Evolutionary conservation across 2,888 invertebrate genomes (phyloP).

Genomic region (Pseudococcus jackbeardsleyi): DNA sequence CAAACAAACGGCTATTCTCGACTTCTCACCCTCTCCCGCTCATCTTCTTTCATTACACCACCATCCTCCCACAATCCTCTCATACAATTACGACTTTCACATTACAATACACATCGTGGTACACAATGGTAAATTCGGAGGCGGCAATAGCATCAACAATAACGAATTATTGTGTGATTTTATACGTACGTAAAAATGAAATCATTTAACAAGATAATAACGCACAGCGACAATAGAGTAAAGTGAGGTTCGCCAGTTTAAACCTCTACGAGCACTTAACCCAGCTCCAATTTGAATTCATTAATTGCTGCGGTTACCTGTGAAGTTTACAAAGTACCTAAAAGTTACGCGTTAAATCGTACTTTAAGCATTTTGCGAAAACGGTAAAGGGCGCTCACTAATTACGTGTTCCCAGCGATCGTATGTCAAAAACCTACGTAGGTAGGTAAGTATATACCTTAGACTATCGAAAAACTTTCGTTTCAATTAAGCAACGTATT

Average conservation of each 20-base stretch:
- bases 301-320: slow-evolving; percentile 47
- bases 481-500: neutral
- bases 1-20: too few relatives aligned
- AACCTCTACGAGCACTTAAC: slow-evolving; percentile 37
- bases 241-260: slow-evolving; percentile 26
- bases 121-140: neutral
- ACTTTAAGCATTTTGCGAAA: slow-evolving; percentile 42
- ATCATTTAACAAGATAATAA: slow-evolving; percentile 43
- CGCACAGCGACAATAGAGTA: slow-evolving; percentile 39
- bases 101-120: neutral
- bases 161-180: neutral
- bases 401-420: slow-evolving; percentile 7
- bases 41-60: too few relatives aligned
- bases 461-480: slow-evolving; percentile 37
- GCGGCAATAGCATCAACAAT: neutral
- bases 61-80: neutral
- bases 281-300: slow-evolving; percentile 33
- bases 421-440: slow-evolving; percentile 42
- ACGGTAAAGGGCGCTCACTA: slow-evolving; percentile 28
- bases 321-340: slow-evolving; percentile 54
- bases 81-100: neutral
- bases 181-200: neutral
- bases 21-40: too few relatives aligned
- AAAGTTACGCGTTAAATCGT: slow-evolving; percentile 54
- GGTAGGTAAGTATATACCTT: neutral